These are phyloP conservation scores for Akabosia matsudoensis DNA, from an alignment of 1,140 invertebrate species.

Conservation along the genomic window DNA sequence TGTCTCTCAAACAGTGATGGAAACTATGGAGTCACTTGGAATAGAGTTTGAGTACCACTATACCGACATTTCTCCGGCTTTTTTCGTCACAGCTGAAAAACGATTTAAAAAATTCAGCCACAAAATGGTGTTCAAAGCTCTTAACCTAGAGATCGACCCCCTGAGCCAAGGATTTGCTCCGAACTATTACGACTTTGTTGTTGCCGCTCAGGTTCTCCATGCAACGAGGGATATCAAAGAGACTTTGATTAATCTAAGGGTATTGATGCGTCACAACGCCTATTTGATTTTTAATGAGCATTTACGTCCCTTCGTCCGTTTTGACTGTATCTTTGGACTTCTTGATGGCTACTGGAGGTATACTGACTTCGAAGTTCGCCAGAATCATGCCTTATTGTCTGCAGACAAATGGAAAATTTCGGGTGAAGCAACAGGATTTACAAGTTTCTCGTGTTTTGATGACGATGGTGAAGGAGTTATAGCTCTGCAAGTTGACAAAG, in stretches of 20 bases:
- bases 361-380: neutral
- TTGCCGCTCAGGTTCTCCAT: neutral
- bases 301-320: no score
- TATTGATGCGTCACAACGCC: neutral
- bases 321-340: neutral
- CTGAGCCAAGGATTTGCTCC: neutral
- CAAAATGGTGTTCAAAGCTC: neutral
- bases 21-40: neutral
- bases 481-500: no score
- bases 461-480: no score
- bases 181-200: neutral
- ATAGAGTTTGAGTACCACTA: neutral
- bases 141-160: slow-evolving; percentile 2
- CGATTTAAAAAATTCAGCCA: neutral
- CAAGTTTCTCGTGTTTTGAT: no score
- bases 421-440: no score
- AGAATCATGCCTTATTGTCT: no score
- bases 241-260: neutral
- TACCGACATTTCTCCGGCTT: neutral
- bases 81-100: neutral
- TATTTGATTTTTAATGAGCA: neutral
- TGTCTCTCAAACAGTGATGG: neutral
- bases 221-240: neutral
- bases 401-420: no score
- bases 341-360: slow-evolving; percentile 7